A percentile compares a stretch with the other conserved stretches of the same genome.
Conservation (phyloP, 1,140 invertebrate genomes). For the Diplogasteroides magnus region DNA sequence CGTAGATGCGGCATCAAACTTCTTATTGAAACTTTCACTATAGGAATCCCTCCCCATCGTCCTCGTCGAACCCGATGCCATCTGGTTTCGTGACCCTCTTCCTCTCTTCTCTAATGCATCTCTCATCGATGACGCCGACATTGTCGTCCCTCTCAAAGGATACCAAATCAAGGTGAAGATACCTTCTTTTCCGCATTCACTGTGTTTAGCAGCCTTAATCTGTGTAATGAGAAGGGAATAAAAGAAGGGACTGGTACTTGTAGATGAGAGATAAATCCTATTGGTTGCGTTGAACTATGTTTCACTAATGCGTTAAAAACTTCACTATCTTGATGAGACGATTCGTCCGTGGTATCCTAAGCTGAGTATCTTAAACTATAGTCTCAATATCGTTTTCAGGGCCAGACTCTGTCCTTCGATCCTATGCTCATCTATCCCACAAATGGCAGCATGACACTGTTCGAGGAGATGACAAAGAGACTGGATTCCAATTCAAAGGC, state of each 20-base stretch:
- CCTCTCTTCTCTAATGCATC: slow-evolving; percentile 18
- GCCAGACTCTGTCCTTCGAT: slow-evolving; percentile 39
- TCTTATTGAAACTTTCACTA: background rate
- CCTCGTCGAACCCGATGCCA: slow-evolving; percentile 44
- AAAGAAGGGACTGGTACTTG: too few relatives aligned
- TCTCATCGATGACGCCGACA: slow-evolving; percentile 40
- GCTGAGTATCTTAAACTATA: slow-evolving; percentile 14
- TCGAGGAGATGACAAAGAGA: slow-evolving; percentile 32
- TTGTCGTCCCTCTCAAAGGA: slow-evolving; percentile 40
- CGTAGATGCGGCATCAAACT: too few relatives aligned
- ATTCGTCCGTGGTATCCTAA: too few relatives aligned
- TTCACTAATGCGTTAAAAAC: too few relatives aligned
- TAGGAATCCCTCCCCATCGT: slow-evolving; percentile 34
- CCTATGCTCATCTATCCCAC: slow-evolving; percentile 43
- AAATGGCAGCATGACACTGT: slow-evolving; percentile 31
- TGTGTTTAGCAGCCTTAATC: too few relatives aligned
- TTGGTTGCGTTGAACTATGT: too few relatives aligned
- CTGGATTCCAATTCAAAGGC: slow-evolving; percentile 18
- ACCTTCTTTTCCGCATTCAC: too few relatives aligned
- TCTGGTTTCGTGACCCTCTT: slow-evolving; percentile 43
- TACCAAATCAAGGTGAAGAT: too few relatives aligned
- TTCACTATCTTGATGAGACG: too few relatives aligned
- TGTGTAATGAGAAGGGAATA: too few relatives aligned
- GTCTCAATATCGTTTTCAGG: too few relatives aligned
- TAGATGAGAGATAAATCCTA: too few relatives aligned